Conservation (phyloP, 2,113 vertebrate genomes). For the Casuarius casuarius region DNA sequence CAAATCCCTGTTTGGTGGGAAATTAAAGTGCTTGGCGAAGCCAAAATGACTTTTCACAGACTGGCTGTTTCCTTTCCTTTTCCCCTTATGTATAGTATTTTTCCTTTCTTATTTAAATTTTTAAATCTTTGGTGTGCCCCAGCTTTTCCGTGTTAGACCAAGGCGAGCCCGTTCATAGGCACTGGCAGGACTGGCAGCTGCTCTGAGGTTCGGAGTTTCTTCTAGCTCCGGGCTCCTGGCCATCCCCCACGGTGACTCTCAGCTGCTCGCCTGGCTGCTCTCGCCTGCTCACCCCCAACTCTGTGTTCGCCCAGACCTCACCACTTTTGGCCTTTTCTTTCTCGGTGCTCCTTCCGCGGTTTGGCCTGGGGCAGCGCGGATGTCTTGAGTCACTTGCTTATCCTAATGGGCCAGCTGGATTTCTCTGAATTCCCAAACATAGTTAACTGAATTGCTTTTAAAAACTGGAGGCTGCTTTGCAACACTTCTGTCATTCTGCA, state of each 20-base stretch:
- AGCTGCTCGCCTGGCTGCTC: neutral
- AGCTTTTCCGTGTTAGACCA: neutral
- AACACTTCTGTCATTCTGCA: neutral
- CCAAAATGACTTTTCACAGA: neutral
- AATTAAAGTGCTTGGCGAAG: neutral
- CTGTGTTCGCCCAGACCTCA: neutral
- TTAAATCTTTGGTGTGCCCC: neutral
- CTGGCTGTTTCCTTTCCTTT: neutral
- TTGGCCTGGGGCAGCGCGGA: neutral
- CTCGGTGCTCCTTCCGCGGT: neutral
- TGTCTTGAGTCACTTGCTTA: neutral
- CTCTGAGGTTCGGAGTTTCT: neutral
- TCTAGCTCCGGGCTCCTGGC: neutral
- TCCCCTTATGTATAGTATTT: neutral
- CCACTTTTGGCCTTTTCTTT: neutral
- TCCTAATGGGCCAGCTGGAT: neutral
- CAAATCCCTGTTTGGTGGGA: slow-evolving; percentile 28
- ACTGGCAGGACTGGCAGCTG: neutral
- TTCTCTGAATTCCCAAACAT: neutral
- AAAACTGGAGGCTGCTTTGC: neutral
- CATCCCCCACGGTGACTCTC: neutral
- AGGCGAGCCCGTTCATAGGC: neutral
- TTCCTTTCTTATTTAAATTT: neutral
- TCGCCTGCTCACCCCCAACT: neutral
- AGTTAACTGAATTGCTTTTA: neutral